Evolutionary conservation across 2,797 vertebrate genomes (phyloP), one percentile per base, ranked within the genome.

Genomic region (Crocidura indochinensis): DNA sequence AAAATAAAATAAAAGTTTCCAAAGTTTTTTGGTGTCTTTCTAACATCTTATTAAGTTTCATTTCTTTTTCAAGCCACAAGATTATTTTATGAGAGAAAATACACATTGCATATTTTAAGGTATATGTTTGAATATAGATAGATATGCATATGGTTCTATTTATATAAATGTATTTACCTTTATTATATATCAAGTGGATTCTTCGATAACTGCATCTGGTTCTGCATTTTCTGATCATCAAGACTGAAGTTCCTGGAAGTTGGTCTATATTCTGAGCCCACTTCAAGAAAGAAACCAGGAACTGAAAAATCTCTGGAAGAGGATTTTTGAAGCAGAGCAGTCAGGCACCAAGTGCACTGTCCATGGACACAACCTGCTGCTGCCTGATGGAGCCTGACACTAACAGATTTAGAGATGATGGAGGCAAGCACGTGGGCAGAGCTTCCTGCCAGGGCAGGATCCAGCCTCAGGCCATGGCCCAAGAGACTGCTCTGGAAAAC

Each of bases 361-460:
- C 60, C 7, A 15, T 17, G 14, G 49, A 44, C 72, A 65, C 38
- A 29, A 22, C 49, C 19, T 47, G 65, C 65, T 85, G 27, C 80
- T 64, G 68, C 19, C 62, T 87, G 47, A 38, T 62, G 84, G 69
- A 20, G 65, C 10, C 74, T 78, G 83, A 80, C 44, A 38, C 82
- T 78, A 26, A 88, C 49, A 73, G 83, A 74, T 12, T 65, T 10
- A 20, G 64, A 92, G 85, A 53, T 15, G 51, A 88, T 56, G 81
- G 88, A 79, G 76, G 53, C 11, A 62, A 96, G 77, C 93, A 94
- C 15, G 62, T 94, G 73, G 84, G 69, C 90, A 84, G 20, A 87
- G 74, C 44, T 95, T 95, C 93, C 81, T 96, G 90, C 77, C 87
- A 92, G 77, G 86, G 80, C 88, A 92, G 78, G 84, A 96, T 77